Evolutionary conservation across 2,888 invertebrate species (phyloP).

Genomic region (Cistogaster globosa): DNA sequence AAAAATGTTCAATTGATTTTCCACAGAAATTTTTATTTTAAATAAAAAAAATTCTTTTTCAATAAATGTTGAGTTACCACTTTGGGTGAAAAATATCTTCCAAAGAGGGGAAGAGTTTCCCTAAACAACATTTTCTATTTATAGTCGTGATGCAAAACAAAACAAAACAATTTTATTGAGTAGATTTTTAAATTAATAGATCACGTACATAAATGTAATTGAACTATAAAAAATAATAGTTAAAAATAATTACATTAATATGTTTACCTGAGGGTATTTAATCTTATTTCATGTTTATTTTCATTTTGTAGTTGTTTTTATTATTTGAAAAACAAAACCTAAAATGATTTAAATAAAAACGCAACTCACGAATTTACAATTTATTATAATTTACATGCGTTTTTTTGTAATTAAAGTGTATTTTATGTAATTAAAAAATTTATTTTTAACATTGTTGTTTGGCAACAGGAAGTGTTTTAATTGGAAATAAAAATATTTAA

Average conservation of each 20-base stretch:
- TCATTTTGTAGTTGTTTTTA: slow-evolving; percentile 10
- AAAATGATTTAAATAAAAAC: background rate
- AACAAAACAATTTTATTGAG: too few relatives aligned
- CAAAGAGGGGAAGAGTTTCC: too few relatives aligned
- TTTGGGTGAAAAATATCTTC: too few relatives aligned
- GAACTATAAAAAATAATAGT: too few relatives aligned
- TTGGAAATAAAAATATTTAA: background rate
- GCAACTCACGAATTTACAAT: slow-evolving; percentile 62
- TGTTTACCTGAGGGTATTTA: background rate
- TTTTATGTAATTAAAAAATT: slow-evolving; percentile 42
- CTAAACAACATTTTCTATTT: too few relatives aligned
- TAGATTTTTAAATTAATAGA: too few relatives aligned
- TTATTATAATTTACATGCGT: slow-evolving; percentile 55
- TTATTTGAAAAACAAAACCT: background rate
- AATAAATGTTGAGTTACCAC: too few relatives aligned
- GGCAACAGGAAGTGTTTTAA: background rate
- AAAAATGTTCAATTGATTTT: too few relatives aligned
- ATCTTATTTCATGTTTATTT: background rate
- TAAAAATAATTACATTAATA: slow-evolving; percentile 3
- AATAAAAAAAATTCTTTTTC: too few relatives aligned
- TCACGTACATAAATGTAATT: background rate
- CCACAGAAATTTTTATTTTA: too few relatives aligned
- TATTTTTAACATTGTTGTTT: slow-evolving; percentile 1
- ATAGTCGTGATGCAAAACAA: too few relatives aligned
- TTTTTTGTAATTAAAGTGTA: slow-evolving; percentile 10